Evolutionary conservation across 2,113 vertebrate genomes (phyloP), one percentile per base, ranked within the genome.

Genomic region (Emydura subglobosa): DNA sequence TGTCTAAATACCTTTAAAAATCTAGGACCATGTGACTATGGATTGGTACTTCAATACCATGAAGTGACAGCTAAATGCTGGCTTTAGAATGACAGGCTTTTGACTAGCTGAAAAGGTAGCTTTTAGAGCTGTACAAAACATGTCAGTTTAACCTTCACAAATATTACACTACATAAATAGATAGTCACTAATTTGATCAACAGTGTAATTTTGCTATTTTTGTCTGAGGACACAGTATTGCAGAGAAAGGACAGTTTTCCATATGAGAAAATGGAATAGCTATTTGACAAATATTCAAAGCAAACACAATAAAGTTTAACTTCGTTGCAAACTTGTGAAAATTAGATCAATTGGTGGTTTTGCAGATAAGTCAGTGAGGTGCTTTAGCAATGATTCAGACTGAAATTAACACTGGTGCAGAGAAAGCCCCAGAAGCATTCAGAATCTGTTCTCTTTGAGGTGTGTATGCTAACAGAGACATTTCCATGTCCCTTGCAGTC

Each of bases 171-270:
- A 86, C 95, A 95, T 96, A 93, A 97, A 95, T 74, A 96, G 94
- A 92, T 97, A 91, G 86, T 97, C 87, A 16, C 92, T 86, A 2
- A 13, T 92, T 92, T 72, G 39, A 96, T 95, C 96, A 96, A 97
- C 95, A 95, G 96, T 86, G 95, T 95, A 91, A 96, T 95, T 96
- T 96, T 91, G 95, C 93, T 95, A 93, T 96, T 97, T 96, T 93
- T 25, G 39, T 44, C 93, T 10, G 83, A 88, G 93, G 6, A 7
- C 85, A 85, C 87, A 92, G 89, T 95, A 95, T 97, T 96, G 94
- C 90, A 82, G 85, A 93, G 91, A 95, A 94, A 96, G 92, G 87
- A 88, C 87, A 88, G 72, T 74, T 74, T 74, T 44, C 72, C 5
- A 55, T 55, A 86, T 47, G 86, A 88, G 88, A 95, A 95, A 47